Evolutionary conservation across 64 coral and sea anemone genomes (phyloP).

Genomic region (Astreopora myriophthalma): DNA sequence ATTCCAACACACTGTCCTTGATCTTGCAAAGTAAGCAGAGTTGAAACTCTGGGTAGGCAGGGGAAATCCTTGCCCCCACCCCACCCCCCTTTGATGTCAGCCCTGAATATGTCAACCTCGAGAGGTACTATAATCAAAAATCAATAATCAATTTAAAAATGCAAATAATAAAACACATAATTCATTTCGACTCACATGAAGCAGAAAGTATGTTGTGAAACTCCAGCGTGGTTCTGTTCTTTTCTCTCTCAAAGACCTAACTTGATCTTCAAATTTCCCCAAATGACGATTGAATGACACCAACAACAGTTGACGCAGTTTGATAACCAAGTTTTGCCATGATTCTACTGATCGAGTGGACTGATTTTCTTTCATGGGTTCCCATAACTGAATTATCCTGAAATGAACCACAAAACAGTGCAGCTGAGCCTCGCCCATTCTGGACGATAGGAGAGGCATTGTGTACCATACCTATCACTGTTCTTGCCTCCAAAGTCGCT

Average conservation of each 20-base stretch:
- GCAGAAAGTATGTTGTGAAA: slow-evolving; percentile 92
- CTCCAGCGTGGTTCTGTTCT: slow-evolving; percentile 85
- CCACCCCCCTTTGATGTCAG: too few species aligned
- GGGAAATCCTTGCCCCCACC: too few species aligned
- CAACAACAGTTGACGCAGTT: slow-evolving; percentile 78
- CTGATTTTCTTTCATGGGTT: slow-evolving; percentile 75
- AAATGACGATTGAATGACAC: slow-evolving; percentile 92
- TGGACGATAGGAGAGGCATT: too few species aligned
- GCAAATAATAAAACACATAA: neutral
- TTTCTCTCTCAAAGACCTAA: slow-evolving; percentile 81
- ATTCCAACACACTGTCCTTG: too few species aligned
- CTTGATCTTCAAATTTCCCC: slow-evolving; percentile 95
- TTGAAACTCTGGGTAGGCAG: too few species aligned
- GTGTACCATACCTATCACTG: slow-evolving; percentile 73
- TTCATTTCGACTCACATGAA: slow-evolving; percentile 82
- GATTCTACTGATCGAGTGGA: slow-evolving; percentile 81
- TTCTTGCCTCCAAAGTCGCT: slow-evolving; percentile 99
- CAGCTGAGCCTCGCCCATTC: too few species aligned
- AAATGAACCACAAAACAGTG: neutral
- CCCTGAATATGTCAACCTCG: too few species aligned
- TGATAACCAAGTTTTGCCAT: slow-evolving; percentile 84
- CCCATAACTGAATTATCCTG: slow-evolving; percentile 56
- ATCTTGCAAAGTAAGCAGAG: too few species aligned
- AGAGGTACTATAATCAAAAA: too few species aligned
- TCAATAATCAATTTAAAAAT: neutral